Percentiles rank a stretch among this genome's conserved stretches.
Conservation (phyloP, 2,113 vertebrate species). For the Meriones unguiculatus region DNA sequence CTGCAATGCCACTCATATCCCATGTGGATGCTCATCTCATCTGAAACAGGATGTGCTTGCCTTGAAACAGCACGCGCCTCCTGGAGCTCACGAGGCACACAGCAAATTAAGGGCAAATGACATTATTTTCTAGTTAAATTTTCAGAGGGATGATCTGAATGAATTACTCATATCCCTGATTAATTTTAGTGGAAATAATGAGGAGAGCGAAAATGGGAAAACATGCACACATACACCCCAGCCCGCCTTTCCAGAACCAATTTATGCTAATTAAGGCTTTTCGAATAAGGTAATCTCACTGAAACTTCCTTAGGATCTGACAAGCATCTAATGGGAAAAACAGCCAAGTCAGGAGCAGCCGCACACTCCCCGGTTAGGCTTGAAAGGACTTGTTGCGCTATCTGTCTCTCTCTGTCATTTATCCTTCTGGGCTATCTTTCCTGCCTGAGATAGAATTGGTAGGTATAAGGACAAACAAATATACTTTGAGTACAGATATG, state of each 20-base stretch:
- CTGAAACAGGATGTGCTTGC: conserved; percentile 26
- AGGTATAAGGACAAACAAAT: background rate
- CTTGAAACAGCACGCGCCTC: conserved; percentile 36
- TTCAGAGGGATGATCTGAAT: conserved; percentile 75
- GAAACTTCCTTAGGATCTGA: conserved; percentile 23
- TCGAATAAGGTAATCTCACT: conserved; percentile 44
- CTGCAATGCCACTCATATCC: conserved; percentile 1
- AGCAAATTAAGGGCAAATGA: conserved; percentile 68
- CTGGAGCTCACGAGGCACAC: conserved; percentile 11
- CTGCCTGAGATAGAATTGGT: background rate
- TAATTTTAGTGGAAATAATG: conserved; percentile 77
- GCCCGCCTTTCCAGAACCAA: conserved; percentile 26
- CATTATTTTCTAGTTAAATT: conserved; percentile 69
- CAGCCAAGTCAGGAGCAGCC: background rate
- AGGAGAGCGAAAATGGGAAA: conserved; percentile 57
- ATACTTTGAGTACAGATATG: background rate
- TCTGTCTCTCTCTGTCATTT: background rate
- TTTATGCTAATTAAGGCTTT: conserved; percentile 49
- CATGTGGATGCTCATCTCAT: conserved; percentile 61
- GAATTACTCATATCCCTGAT: conserved; percentile 71
- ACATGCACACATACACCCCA: background rate
- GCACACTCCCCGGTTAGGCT: background rate
- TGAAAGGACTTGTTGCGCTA: background rate
- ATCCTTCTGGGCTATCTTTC: background rate
- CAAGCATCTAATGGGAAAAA: conserved; percentile 7